Percentiles rank a stretch among this genome's conserved stretches.
Evolutionary conservation across 2,113 vertebrate species (phyloP).

Genomic region (Pelobates fuscus): DNA sequence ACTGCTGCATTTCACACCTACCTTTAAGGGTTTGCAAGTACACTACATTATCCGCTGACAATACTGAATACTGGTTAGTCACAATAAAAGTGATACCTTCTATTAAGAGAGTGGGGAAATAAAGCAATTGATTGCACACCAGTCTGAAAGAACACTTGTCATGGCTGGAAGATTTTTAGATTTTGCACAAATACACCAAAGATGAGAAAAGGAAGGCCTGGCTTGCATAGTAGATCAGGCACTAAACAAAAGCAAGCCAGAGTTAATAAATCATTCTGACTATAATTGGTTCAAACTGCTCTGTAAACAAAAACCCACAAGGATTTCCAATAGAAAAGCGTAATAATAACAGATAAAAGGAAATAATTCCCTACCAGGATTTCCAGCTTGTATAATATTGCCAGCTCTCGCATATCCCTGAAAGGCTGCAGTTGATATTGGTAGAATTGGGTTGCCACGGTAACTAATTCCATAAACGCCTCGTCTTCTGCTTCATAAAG

Average conservation of each 20-base stretch:
- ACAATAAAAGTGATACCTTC: no score
- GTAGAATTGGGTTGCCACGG: constrained; percentile 84
- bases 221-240: neutral
- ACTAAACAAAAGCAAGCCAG: neutral
- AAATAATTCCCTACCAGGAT: constrained; percentile 78
- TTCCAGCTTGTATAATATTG: constrained; percentile 84
- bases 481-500: constrained; percentile 88
- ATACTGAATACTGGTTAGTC: no score
- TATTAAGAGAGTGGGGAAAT: no score
- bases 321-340: constrained; percentile 20
- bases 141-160: no score
- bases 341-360: constrained; percentile 24
- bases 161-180: neutral
- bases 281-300: constrained; percentile 30
- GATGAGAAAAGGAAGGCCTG: constrained; percentile 12
- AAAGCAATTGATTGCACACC: no score
- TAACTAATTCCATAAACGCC: constrained; percentile 82
- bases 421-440: constrained; percentile 94
- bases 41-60: no score
- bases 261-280: constrained; percentile 37
- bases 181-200: neutral
- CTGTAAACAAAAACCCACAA: constrained; percentile 10
- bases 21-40: no score
- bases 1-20: no score
- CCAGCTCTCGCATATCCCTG: constrained; percentile 90